Base-by-base conservation (phyloP, 2,888 invertebrate species). In the Yponomeuta sedellus region DNA sequence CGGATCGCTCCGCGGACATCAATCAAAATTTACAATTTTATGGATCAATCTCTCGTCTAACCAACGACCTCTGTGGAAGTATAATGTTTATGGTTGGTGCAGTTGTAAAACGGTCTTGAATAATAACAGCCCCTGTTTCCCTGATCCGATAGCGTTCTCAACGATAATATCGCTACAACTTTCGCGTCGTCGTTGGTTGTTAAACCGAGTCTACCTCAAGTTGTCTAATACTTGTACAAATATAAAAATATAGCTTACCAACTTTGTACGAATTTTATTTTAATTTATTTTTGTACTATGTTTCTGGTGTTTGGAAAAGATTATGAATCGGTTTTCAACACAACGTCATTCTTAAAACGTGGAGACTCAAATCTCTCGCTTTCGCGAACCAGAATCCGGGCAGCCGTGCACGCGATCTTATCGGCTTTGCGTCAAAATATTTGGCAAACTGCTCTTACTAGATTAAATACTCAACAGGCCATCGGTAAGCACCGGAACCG, bases 401-500 rank as follows among this genome's bases (percentile, higher is more conserved):
- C 44, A 52, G 16, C 44, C 16, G 44, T 52, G 44, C 44, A 16
- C 44, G 16, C 44, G 44, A 52, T 52, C 44, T 52, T 52, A 52
- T 52, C 44, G 44, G 16, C 16, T 52, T 16, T 16, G 44, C 16
- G 16, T 52, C 16, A 52, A 52, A 52, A 52, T 52, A 16, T 52
- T 52, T 16, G 5, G 44, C 44, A 12, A 52, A 52, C 44, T 52
- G 44, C 44, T 52, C 44, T 52, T 52, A 3, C 0, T 4, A 52
- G 44, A 52, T 52, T 52, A 52, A 52, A 52, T 16, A 52, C 44
- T 52, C 44, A 16, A 16, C 44, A 1, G 16, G 44, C 16, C 44
- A 16, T 16, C 44, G 75, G 70, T 65, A 58, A 57, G 69, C 71
- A 74, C 67, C 69, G 58, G 68, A 62, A 62, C 62, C 40, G 62